Evolutionary conservation across 2,113 vertebrate species (phyloP), one percentile per base, ranked within the genome.

Genomic region (Protobothrops mucrosquamatus): DNA sequence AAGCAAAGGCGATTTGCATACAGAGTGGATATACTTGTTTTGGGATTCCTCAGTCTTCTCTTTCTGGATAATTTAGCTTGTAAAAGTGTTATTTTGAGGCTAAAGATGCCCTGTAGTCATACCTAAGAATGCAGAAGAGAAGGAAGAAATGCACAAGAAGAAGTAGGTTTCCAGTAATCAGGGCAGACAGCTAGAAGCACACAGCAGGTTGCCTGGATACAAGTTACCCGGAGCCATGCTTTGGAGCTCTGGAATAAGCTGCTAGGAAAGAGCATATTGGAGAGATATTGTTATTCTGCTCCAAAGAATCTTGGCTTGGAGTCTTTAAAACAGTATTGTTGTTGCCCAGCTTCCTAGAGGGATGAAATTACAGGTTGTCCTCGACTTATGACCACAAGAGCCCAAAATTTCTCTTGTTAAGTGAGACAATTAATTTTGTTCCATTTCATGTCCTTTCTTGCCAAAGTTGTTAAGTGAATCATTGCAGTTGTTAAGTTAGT

Each of bases 101-200:
- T 8, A 23, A 12, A 56, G n/a, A 1, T 7, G 43, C 20, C 0
- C 0, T 5, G 39, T 11, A 51, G 29, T 8, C 39, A 57, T 34
- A 26, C 23, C 1, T 0, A 34, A 10, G 69, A n/a, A 52, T 29
- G 15, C 51, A 24, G 23, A n/a, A 24, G 4, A 93, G 26, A 20
- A 55, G 39, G 54, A 26, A 55, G 51, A 29, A 20, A 6, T 12
- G 11, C 6, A 39, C 54, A 12, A 52, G 9, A 57, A 29, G 12
- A 11, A 54, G 5, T 55, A 11, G 10, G n/a, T 55, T 39, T 46
- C 2, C n/a, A 18, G n/a, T 34, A 24, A 29, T 14, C 8, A 8
- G 29, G 23, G 22, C 54, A 24, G 29, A 52, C 22, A 85, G 55
- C 39, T 6, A 48, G 59, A n/a, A 18, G 2, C 74, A 48, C 34